Percentiles rank a stretch among this genome's conserved stretches.
Conservation (phyloP, 2,797 vertebrate genomes). For the Melanotaenia parkinsoni region DNA sequence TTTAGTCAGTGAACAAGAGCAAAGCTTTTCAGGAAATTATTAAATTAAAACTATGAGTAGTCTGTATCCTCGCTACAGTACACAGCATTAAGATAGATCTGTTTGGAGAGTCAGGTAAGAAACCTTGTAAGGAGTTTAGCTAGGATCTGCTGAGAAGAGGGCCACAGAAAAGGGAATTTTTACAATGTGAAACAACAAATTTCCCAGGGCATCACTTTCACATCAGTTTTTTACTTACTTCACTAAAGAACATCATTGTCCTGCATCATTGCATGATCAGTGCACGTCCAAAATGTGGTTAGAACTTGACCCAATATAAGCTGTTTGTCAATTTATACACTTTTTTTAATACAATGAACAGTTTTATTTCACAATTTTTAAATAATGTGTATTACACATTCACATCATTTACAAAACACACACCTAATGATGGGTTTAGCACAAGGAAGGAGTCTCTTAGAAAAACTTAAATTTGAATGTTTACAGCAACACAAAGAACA, state of each 20-base stretch:
- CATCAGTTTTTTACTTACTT: no score
- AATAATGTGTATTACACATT: neutral
- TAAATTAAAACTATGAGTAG: neutral
- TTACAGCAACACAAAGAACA: neutral
- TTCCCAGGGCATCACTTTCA: no score
- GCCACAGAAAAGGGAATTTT: neutral
- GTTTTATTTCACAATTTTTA: no score
- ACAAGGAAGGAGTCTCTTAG: neutral
- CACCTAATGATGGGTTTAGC: neutral
- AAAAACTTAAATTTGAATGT: neutral
- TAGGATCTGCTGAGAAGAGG: neutral
- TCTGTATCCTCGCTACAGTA: neutral
- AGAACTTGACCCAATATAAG: no score
- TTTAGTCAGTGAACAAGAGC: neutral
- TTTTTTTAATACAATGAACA: no score
- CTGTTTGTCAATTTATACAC: no score
- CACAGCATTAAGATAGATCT: neutral
- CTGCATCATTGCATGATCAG: no score
- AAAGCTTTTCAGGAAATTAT: neutral
- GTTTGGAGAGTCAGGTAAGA: neutral
- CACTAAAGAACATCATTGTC: no score
- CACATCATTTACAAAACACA: neutral
- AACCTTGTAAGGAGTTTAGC: neutral
- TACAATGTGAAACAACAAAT: no score
- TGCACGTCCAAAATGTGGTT: no score